Evolutionary conservation across 2,797 vertebrate species (phyloP), one percentile per base, ranked within the genome.

Genomic region (Lacerta viridis): DNA sequence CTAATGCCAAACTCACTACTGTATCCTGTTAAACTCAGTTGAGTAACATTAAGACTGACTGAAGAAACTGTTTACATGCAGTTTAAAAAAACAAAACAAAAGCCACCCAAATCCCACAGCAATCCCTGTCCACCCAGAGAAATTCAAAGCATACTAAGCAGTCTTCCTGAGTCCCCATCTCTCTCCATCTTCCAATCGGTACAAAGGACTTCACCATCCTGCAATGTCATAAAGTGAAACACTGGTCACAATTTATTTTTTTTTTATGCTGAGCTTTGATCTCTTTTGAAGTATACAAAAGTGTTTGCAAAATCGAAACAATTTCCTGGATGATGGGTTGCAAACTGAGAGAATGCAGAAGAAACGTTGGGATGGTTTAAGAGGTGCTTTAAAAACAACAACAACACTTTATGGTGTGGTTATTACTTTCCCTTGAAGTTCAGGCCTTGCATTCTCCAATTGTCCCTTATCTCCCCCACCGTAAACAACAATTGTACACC

Each of bases 141-240:
- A 61, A 77, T 46, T 78, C 83, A 84, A 46, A 81, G 98, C 98
- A 97, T 96, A 99, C 98, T 95, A 85, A 95, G 91, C 33, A 97
- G 80, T 90, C 95, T 97, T 92, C 97, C 98, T 0, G 96, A 96
- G 33, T 98, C 96, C 18, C 92, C 94, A 29, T 98, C 97, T 79
- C 93, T 98, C 94, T 97, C 97, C 95, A 98, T 90, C 96, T 97
- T 98, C 98, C 98, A 99, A 93, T 98, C 96, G 36, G 97, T 97
- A 94, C 97, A 98, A 94, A 99, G 59, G 77, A 99, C 90, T 94
- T 98, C 98, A n/a, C 99, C 99, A 86, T 98, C 97, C 99, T 99
- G 93, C 93, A 92, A 94, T 81, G 85, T 72, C n/a, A 95, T 8
- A 96, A 93, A 76, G 41, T 69, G 50, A 13, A 7, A 78, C 89